Percentiles rank a stretch among this genome's conserved stretches.
These are phyloP conservation scores for Uropetala carovei DNA, from an alignment of 2,888 invertebrate genomes.

Conservation along the genomic window DNA sequence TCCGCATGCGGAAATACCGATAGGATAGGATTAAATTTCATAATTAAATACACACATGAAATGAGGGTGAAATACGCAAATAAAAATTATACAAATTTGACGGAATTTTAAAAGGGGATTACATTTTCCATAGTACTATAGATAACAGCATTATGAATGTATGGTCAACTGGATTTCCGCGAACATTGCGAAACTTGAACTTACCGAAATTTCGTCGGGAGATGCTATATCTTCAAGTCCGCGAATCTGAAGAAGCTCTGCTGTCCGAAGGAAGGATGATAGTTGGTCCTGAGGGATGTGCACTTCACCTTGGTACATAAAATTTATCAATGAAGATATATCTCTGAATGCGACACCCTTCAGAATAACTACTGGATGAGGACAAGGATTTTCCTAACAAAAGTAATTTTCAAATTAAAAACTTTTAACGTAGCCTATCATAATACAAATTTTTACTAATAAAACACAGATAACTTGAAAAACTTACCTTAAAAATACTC, in stretches of 20 bases:
- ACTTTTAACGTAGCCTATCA: background rate
- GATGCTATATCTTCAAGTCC: slow-evolving; percentile 80
- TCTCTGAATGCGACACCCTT: slow-evolving; percentile 83
- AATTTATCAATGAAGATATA: slow-evolving; percentile 82
- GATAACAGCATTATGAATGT: background rate
- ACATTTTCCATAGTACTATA: background rate
- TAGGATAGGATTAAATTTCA: background rate
- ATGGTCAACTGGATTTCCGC: too few relatives aligned
- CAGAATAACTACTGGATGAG: slow-evolving; percentile 84
- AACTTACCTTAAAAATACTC: slow-evolving; percentile 82
- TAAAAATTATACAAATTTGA: background rate
- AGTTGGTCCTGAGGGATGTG: slow-evolving; percentile 83
- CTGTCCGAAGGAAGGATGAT: slow-evolving; percentile 82
- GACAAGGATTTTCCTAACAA: slow-evolving; percentile 83
- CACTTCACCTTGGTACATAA: slow-evolving; percentile 86
- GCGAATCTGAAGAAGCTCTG: slow-evolving; percentile 82
- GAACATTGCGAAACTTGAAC: background rate
- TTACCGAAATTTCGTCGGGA: slow-evolving; percentile 47
- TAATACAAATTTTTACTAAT: background rate
- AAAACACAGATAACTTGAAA: background rate
- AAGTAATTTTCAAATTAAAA: slow-evolving; percentile 65
- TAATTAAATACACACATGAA: background rate
- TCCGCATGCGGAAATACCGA: background rate
- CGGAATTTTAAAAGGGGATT: background rate
- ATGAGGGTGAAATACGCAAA: background rate